phyloP scores from a whole-genome alignment of 2,797 vertebrate genomes.

The Brachyrhaphis roseni region DNA sequence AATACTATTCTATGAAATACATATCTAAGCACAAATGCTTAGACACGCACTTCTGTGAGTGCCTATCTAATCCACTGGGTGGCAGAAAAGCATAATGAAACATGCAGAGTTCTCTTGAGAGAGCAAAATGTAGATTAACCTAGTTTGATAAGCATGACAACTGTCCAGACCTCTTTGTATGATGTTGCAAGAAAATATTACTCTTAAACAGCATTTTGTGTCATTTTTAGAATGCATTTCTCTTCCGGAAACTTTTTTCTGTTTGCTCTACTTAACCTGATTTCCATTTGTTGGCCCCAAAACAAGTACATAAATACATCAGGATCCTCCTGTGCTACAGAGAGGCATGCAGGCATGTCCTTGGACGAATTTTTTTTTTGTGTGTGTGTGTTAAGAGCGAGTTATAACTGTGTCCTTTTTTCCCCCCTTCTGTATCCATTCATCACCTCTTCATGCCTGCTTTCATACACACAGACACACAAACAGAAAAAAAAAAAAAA shows the following conservation, averaged over 20 bases:
- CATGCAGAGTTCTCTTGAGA: neutral
- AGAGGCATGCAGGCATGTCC: neutral
- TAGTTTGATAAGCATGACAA: neutral
- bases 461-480: slow-evolving; percentile 22
- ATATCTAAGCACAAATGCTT: no score
- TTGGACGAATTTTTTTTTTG: neutral
- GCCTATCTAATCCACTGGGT: slow-evolving; percentile 63
- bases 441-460: slow-evolving; percentile 53
- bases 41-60: slow-evolving; percentile 1
- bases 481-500: neutral
- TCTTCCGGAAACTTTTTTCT: neutral
- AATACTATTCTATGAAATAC: no score
- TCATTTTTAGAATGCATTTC: neutral
- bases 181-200: neutral
- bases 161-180: neutral
- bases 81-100: slow-evolving; percentile 60
- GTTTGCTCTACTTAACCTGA: neutral
- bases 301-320: slow-evolving; percentile 6
- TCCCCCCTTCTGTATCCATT: slow-evolving; percentile 42
- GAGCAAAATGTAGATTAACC: neutral
- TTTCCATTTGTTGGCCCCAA: neutral
- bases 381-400: slow-evolving; percentile 13
- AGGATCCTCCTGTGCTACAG: slow-evolving; percentile 17
- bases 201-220: neutral
- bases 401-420: slow-evolving; percentile 45